Evolutionary conservation across 1,140 invertebrate genomes (phyloP).

Genomic region (Trichonephila clavata): DNA sequence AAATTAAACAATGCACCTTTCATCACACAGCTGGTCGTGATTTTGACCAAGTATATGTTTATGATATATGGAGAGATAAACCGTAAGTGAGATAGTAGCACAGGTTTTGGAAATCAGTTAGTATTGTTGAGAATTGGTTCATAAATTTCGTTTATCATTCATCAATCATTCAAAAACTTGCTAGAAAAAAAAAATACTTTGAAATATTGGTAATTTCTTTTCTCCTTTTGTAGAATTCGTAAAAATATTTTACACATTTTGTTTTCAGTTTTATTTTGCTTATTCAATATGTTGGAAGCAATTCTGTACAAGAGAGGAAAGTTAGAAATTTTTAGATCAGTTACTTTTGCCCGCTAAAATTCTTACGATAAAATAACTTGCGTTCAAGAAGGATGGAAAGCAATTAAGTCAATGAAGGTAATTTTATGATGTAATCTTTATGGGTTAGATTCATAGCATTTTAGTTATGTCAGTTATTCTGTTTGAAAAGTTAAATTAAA

Average conservation of each 20-base stretch:
- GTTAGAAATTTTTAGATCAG: constrained; percentile 94
- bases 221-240: neutral
- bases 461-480: too few relatives aligned
- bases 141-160: too few relatives aligned
- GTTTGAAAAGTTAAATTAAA: too few relatives aligned
- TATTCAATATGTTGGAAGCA: constrained; percentile 84
- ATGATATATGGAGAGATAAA: too few relatives aligned
- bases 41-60: too few relatives aligned
- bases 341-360: constrained; percentile 89
- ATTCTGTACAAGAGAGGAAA: constrained; percentile 89
- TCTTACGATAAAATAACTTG: constrained; percentile 90
- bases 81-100: neutral
- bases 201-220: too few relatives aligned
- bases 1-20: too few relatives aligned
- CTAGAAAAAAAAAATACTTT: too few relatives aligned
- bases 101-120: neutral
- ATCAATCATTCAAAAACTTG: too few relatives aligned
- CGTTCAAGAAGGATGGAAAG: constrained; percentile 96
- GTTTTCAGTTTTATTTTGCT: neutral
- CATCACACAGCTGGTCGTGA: too few relatives aligned
- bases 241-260: neutral
- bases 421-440: neutral
- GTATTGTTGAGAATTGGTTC: neutral
- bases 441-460: too few relatives aligned
- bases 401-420: constrained; percentile 95